A percentile compares a stretch with the other conserved stretches of the same genome.
Conservation (phyloP, 2,797 vertebrate species). For the Cossypha dichroa region DNA sequence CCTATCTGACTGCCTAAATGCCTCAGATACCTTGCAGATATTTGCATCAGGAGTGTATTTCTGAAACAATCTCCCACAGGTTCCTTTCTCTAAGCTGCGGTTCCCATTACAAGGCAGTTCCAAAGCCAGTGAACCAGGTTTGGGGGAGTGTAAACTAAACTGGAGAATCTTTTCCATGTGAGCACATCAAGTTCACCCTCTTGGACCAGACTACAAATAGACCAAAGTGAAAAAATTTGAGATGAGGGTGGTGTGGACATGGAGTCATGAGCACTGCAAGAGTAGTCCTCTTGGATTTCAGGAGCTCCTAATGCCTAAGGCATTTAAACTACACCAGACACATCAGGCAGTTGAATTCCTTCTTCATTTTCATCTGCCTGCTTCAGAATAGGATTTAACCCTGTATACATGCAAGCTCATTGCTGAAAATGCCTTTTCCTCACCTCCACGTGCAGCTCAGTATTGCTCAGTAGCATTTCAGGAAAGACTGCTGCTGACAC, state of each 20-base stretch:
- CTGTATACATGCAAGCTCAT: not conserved
- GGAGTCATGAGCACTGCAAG: not conserved
- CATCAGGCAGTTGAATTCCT: not conserved
- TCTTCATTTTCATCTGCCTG: not conserved
- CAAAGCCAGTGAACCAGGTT: not conserved
- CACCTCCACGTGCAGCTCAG: not conserved
- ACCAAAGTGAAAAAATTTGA: not conserved
- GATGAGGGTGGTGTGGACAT: accelerated
- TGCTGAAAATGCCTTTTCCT: not conserved
- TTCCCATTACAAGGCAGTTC: not conserved
- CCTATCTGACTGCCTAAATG: not conserved
- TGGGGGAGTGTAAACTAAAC: not conserved
- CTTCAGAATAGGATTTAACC: not conserved
- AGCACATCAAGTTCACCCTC: not conserved
- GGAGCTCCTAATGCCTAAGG: not conserved
- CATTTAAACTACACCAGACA: not conserved
- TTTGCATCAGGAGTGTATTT: not conserved
- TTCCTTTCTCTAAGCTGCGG: not conserved
- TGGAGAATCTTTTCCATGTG: accelerated
- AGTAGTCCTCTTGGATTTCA: not conserved
- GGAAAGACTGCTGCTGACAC: not conserved
- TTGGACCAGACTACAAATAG: not conserved
- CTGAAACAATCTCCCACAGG: not conserved
- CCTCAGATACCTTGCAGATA: not conserved
- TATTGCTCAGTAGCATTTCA: not conserved